Evolutionary conservation across 2,797 vertebrate species (phyloP).

Genomic region (Malurus splendens): DNA sequence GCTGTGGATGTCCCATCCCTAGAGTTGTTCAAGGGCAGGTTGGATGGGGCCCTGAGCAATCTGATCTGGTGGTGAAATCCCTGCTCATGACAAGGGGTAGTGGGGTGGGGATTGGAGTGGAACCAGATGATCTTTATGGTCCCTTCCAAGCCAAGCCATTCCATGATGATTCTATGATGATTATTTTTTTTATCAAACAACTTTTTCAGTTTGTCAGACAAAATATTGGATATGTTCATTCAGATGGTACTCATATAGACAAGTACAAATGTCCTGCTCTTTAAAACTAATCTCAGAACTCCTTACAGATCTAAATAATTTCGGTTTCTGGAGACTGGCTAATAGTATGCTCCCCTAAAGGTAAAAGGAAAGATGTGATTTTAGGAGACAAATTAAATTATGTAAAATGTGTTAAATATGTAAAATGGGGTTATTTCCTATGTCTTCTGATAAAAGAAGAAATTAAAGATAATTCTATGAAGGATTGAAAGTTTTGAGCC

Average conservation of each 20-base stretch:
- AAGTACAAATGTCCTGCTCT: neutral
- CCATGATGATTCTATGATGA: neutral
- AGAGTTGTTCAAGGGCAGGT: neutral
- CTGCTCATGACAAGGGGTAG: neutral
- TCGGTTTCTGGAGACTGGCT: fast-evolving
- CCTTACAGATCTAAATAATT: neutral
- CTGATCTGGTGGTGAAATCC: neutral
- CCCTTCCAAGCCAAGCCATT: neutral
- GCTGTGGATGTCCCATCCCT: neutral
- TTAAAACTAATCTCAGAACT: neutral
- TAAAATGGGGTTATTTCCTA: neutral
- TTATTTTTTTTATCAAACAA: neutral
- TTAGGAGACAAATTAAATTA: neutral
- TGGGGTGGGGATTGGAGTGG: neutral
- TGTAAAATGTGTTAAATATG: neutral
- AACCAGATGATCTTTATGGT: neutral
- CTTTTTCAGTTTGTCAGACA: neutral
- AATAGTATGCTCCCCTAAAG: neutral
- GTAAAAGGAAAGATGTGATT: neutral
- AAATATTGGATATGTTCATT: neutral
- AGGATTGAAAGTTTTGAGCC: neutral
- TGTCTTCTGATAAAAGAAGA: neutral
- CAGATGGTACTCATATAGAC: neutral
- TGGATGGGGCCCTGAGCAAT: neutral
- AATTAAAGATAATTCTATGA: neutral